Evolutionary conservation across 1,140 invertebrate genomes (phyloP), one percentile per base, ranked within the genome.

Genomic region (Cotesia chilonis): DNA sequence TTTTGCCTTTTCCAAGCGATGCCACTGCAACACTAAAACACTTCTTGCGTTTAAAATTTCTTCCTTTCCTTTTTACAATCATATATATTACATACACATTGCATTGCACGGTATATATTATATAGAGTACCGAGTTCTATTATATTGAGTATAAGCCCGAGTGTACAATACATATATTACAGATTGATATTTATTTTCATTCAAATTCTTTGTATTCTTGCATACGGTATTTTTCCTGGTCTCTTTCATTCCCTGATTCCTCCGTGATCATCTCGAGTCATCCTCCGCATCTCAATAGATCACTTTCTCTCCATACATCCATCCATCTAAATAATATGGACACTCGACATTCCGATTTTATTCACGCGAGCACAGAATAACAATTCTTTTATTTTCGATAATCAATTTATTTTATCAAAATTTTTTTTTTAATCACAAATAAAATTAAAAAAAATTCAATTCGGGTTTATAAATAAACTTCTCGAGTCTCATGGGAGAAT

Each of bases 241-340:
- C 20, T 59, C 17, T 20, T 59, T 59, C 9, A 20, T 4, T 59
- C 7, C 20, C 14, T 59, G 57, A 59, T 59, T 37, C 60, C 36
- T 35, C 37, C 60, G 9, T 59, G 14, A 63, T 63, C 35, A 9
- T 63, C 60, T n/a, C 12, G 36, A 10, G 9, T 38, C 60, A 63
- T 35, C 14, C 36, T 63, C 37, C n/a, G 60, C 36, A 38, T 37
- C 60, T 37, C 60, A 63, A 63, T 63, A 63, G 12, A 59, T 36
- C 54, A 55, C 54, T 55, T 1, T 17, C 17, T 55, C 17, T 55
- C 10, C n/a, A n/a, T 55, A 55, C 10, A 47, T 7, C 41, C 10
- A 47, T 28, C 28, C 28, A 28, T 28, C 28, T 28, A 28, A 1
- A 28, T 28, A 28, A 28, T 47, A 47, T 9, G 41, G 41, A 47